These are phyloP conservation scores for Cryptus viduatorius DNA, from an alignment of 2,888 invertebrate genomes.

Conservation along the genomic window DNA sequence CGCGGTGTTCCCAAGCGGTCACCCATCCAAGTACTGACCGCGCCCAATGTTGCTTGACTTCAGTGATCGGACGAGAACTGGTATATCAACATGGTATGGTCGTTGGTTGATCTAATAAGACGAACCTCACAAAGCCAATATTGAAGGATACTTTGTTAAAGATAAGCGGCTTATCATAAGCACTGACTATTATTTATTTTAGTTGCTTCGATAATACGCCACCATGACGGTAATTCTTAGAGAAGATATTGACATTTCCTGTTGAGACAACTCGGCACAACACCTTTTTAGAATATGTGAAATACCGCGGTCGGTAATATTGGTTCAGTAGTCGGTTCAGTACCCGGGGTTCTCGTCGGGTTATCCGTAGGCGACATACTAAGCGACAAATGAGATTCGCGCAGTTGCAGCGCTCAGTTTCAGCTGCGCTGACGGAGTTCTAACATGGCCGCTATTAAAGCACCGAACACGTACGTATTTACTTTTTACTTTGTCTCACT, in stretches of 20 bases:
- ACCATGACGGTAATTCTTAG: too few species aligned
- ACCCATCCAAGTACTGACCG: neutral
- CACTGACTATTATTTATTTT: too few species aligned
- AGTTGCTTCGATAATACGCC: too few species aligned
- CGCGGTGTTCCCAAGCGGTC: neutral
- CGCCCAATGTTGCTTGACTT: neutral
- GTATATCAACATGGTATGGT: conserved; percentile 2
- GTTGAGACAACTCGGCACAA: too few species aligned
- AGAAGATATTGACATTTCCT: too few species aligned
- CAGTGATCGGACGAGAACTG: conserved; percentile 3
- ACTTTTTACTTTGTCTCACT: conserved; percentile 25
- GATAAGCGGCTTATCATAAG: too few species aligned
- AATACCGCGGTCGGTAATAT: conserved; percentile 4
- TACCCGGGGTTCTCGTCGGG: neutral
- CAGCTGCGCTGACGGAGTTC: conserved; percentile 6
- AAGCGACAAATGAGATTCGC: conserved; percentile 18
- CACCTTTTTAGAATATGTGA: neutral
- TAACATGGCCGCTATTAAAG: conserved; percentile 55
- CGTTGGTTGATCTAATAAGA: neutral
- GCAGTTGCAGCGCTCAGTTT: conserved; percentile 49
- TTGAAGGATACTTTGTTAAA: too few species aligned
- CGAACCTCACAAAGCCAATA: too few species aligned
- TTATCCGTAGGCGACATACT: neutral
- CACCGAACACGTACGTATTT: conserved; percentile 57
- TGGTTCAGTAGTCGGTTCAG: neutral